phyloP scores from a whole-genome alignment of 2,113 vertebrate genomes.

The Ia io region DNA sequence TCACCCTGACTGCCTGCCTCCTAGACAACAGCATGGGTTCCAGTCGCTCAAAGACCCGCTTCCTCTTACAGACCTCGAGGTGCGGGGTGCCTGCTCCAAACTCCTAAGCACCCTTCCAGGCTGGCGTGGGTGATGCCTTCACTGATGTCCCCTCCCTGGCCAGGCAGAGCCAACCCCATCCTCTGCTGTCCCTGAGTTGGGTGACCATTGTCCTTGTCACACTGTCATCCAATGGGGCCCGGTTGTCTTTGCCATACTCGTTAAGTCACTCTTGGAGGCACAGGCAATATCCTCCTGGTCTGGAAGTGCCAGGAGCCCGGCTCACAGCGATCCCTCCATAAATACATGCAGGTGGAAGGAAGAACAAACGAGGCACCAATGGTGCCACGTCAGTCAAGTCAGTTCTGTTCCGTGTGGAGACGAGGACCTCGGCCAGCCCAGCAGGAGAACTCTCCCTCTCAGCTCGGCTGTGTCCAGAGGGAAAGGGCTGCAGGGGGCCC shows the following conservation, averaged over 20 bases:
- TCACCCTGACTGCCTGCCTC: neutral
- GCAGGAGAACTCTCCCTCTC: neutral
- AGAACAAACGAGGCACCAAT: neutral
- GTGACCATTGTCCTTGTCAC: neutral
- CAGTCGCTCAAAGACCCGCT: neutral
- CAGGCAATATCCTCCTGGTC: neutral
- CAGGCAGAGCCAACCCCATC: neutral
- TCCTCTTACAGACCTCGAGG: neutral
- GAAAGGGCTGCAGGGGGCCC: neutral
- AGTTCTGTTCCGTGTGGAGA: neutral
- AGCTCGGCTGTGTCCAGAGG: neutral
- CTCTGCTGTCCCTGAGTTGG: neutral
- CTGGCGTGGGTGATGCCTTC: neutral
- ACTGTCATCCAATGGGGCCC: neutral
- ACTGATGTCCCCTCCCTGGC: neutral
- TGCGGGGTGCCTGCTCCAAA: neutral
- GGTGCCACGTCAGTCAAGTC: neutral
- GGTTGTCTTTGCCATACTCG: neutral
- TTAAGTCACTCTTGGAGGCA: neutral
- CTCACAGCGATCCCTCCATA: accelerated
- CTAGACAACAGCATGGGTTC: neutral
- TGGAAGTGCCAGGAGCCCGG: neutral
- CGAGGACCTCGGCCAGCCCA: neutral
- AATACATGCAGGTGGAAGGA: neutral
- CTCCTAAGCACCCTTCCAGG: neutral